Evolutionary conservation across 2,113 vertebrate genomes (phyloP).

Genomic region (Toxotes jaculatrix): DNA sequence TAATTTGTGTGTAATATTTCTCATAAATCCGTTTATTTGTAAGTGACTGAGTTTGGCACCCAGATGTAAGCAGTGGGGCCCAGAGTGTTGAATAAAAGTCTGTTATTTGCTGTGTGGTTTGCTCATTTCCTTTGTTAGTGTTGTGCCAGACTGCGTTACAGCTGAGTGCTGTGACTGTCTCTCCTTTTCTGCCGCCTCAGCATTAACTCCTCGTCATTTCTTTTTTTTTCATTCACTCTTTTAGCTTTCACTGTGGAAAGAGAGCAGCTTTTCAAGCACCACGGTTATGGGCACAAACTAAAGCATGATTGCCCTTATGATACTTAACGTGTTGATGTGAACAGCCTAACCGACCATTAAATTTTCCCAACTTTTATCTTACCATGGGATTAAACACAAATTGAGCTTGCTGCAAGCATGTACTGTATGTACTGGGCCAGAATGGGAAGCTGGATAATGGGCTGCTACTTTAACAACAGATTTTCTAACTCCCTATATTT

Average conservation of each 20-base stretch:
- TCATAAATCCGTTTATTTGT: conserved; percentile 78
- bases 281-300: conserved; percentile 14
- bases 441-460: conserved; percentile 12
- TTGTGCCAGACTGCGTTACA: conserved; percentile 74
- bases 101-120: conserved; percentile 83
- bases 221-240: conserved; percentile 22
- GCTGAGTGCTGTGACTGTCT: conserved; percentile 69
- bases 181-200: conserved; percentile 70
- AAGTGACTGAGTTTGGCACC: conserved; percentile 71
- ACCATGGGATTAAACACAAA: conserved; percentile 23
- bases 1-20: conserved; percentile 81
- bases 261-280: conserved; percentile 50
- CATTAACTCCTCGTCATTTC: conserved; percentile 45
- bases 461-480: conserved; percentile 2
- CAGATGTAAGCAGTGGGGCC: conserved; percentile 64
- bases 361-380: conserved; percentile 45
- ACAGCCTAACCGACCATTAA: conserved; percentile 23
- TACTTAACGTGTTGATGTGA: conserved; percentile 44
- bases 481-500: conserved; percentile 13
- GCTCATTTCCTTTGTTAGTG: conserved; percentile 85
- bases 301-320: conserved; percentile 19
- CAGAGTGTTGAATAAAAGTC: conserved; percentile 75
- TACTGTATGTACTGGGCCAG: neutral
- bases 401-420: conserved; percentile 6
- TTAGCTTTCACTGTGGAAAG: conserved; percentile 45